Evolutionary conservation across 2,888 invertebrate species (phyloP), one percentile per base, ranked within the genome.

Genomic region (Drosophila suboccidentalis): DNA sequence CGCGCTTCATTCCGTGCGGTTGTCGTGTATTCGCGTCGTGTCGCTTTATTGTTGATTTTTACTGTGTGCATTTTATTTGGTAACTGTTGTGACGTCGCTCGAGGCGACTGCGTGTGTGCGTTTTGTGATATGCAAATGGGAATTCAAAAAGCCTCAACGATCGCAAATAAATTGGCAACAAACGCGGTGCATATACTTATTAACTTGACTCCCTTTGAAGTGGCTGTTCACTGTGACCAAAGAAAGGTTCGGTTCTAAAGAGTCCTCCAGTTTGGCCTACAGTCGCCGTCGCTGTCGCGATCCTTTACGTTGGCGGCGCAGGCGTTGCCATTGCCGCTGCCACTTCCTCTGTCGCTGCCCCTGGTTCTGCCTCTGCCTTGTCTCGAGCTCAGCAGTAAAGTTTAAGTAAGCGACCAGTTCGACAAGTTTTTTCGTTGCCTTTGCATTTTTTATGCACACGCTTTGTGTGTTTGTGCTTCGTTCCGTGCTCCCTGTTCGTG

Each of bases 391-490:
- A 63, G 66, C 62, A 63, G 49, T 58, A 71, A 73, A 46, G 46
- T 46, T 58, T 26, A 57, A 73, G 66, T 74, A 65, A 76, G 79
- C 84, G 90, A 91, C 91, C 82, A 84, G 91, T 91, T 89, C 81
- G 82, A 91, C 91, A 87, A 89, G 91, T 91, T 90, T 90, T 82
- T 67, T 54, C 50, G 70, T 71, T 82, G 61, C 66, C 82, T 84
- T 77, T 89, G 88, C 74, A 82, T 75, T 86, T 82, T 79, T 89
- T 79, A 76, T 87, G 85, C 85, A 75, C 83, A 77, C 86, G 71
- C 66, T 75, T 72, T 70, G 66, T 59, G 55, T 73, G 51, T 65
- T 6, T 29, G 55, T 66, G 70, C 64, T 68, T 58, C 66, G 75
- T 54, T 55, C 29, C 59, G 57, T 68, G 46, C 59, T 60, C 60